These are phyloP conservation scores for Cariama cristata DNA, from an alignment of 2,113 vertebrate species.

Conservation along the genomic window DNA sequence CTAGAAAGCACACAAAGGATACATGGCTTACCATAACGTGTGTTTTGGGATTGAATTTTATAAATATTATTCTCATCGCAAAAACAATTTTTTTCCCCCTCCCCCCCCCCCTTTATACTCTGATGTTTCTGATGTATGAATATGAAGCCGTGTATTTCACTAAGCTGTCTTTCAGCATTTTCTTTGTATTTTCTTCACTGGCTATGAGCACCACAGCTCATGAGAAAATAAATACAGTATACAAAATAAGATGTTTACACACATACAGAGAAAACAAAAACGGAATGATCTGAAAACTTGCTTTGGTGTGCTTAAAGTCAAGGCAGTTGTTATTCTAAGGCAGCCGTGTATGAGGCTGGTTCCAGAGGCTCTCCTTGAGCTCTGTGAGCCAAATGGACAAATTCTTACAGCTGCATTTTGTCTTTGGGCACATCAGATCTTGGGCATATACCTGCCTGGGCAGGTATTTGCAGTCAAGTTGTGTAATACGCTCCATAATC, in stretches of 20 bases:
- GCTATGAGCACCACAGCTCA: background rate
- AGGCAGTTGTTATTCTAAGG: background rate
- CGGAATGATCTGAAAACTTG: background rate
- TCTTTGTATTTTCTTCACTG: background rate
- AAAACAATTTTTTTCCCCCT: background rate
- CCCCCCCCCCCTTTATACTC: background rate
- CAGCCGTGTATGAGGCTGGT: background rate
- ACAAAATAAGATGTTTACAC: background rate
- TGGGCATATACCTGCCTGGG: background rate
- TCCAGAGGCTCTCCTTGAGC: background rate
- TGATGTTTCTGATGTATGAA: background rate
- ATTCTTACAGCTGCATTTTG: background rate
- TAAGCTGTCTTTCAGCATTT: background rate
- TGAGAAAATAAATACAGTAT: background rate
- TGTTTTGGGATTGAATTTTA: slow-evolving; percentile 15
- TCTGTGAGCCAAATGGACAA: background rate
- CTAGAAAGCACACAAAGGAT: background rate
- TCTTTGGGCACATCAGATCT: background rate
- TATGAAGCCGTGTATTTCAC: background rate
- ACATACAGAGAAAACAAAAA: background rate
- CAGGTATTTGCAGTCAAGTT: background rate
- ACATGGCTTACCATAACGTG: background rate
- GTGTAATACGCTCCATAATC: accelerated
- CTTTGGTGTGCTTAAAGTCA: background rate
- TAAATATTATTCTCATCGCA: background rate